These are phyloP conservation scores for Rhyacophila brunnea DNA, from an alignment of 1,140 invertebrate genomes.

Conservation along the genomic window DNA sequence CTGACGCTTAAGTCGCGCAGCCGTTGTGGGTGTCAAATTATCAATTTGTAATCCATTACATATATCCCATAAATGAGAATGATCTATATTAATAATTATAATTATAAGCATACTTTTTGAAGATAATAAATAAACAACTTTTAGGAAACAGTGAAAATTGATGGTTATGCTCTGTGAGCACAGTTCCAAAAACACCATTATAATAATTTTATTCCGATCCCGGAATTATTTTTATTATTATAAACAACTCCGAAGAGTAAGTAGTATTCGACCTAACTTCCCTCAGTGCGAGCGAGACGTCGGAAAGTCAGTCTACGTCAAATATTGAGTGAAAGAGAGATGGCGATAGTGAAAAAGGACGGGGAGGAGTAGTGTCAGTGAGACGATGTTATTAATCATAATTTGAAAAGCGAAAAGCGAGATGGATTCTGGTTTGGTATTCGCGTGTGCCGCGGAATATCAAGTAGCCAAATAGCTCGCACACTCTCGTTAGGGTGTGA, in stretches of 20 bases:
- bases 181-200: constrained; percentile 13
- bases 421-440: constrained; percentile 37
- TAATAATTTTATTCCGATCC: constrained; percentile 28
- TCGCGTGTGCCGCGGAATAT: constrained; percentile 31
- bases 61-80: too few species aligned
- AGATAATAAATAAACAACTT: too few species aligned
- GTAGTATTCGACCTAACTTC: constrained; percentile 14
- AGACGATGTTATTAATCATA: constrained; percentile 37
- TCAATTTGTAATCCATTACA: too few species aligned
- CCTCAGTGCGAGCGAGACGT: constrained; percentile 6
- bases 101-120: too few species aligned
- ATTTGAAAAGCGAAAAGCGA: constrained; percentile 36
- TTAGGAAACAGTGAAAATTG: too few species aligned
- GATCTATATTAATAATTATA: too few species aligned
- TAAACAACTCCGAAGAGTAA: constrained; percentile 29
- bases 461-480: constrained; percentile 30
- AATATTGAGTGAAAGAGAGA: constrained; percentile 4
- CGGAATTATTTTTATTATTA: constrained; percentile 33
- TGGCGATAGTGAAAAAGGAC: neutral
- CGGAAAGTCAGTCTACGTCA: neutral
- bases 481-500: constrained; percentile 15
- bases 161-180: too few species aligned
- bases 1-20: too few species aligned
- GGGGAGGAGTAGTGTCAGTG: constrained; percentile 19
- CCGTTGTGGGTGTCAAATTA: too few species aligned